Conservation (phyloP, 1,140 invertebrate species). For the Melanaphis sacchari region DNA sequence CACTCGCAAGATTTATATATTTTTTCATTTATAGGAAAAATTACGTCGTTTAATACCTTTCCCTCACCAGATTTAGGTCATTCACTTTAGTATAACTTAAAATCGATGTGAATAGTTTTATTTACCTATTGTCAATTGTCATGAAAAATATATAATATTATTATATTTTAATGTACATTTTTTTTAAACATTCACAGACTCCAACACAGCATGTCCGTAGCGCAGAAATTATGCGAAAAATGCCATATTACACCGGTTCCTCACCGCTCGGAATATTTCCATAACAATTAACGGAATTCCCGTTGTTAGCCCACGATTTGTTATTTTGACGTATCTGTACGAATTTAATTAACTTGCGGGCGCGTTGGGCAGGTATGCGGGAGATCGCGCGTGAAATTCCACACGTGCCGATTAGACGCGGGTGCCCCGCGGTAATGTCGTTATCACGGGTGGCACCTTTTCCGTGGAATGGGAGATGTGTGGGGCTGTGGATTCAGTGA, state of each 20-base stretch:
- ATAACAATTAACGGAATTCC: conserved; percentile 31
- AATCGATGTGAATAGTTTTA: no score
- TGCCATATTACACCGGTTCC: not conserved
- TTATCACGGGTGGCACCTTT: conserved; percentile 39
- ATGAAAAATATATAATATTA: no score
- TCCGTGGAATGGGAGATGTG: not conserved
- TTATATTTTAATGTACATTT: no score
- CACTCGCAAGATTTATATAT: no score
- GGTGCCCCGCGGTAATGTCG: conserved; percentile 34
- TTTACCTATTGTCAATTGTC: no score
- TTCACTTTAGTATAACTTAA: no score
- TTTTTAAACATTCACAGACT: no score
- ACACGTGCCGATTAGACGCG: conserved; percentile 44
- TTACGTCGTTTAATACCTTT: no score
- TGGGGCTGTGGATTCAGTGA: not conserved
- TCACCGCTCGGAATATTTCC: not conserved
- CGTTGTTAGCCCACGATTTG: not conserved
- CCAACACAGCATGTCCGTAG: not conserved
- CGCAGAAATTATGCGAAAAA: conserved; percentile 3
- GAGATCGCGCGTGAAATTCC: conserved; percentile 47
- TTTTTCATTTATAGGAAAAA: no score
- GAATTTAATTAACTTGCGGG: conserved; percentile 56
- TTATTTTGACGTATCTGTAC: not conserved
- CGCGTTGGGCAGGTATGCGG: conserved; percentile 14
- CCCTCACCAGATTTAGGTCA: no score